Evolutionary conservation across 2,888 invertebrate genomes (phyloP), one percentile per base, ranked within the genome.

Genomic region (Nephrotoma guestfalica): DNA sequence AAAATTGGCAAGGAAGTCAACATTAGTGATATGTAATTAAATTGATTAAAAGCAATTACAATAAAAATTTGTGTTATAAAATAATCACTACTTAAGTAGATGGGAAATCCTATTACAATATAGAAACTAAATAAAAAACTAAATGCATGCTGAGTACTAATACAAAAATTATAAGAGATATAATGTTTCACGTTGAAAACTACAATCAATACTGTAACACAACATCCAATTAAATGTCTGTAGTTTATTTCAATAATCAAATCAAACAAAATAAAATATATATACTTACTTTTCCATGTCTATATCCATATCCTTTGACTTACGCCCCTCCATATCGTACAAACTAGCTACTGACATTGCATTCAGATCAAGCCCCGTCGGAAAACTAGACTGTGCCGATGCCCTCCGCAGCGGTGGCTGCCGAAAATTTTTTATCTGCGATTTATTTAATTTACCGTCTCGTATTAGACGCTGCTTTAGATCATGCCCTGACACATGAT

Each of bases 281-380:
- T 6, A 3, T 57, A 40, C 40, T 40, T 86, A 47, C 57, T 88
- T 88, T 88, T 86, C 88, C 88, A 86, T 88, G 45, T 88, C 88
- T 15, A 87, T 88, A 41, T 88, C 88, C 88, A 88, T 88, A 87
- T 87, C 88, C 45, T 87, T 87, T 11, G 87, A n/a, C 42, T 87
- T 45, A 71, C 30, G 30, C 40, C 85, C 15, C 6, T 88, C 88
- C 11, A 87, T 86, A 51, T 88, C 88, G 47, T 87, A 87, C 47
- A 88, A 86, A 86, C 87, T 88, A 41, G 87, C 86, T 86, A 88
- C 88, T 11, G 88, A 88, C 87, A 88, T 88, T 5, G 88, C 87
- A 87, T 87, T 87, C 85, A 88, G n/a, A 9, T 88, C 88, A 85
- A 86, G 41, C 41, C 57, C 86, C 2, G 86, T 18, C 18, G 86